phyloP scores from a whole-genome alignment of 2,888 invertebrate genomes.

The Hirudinaria manillensis region DNA sequence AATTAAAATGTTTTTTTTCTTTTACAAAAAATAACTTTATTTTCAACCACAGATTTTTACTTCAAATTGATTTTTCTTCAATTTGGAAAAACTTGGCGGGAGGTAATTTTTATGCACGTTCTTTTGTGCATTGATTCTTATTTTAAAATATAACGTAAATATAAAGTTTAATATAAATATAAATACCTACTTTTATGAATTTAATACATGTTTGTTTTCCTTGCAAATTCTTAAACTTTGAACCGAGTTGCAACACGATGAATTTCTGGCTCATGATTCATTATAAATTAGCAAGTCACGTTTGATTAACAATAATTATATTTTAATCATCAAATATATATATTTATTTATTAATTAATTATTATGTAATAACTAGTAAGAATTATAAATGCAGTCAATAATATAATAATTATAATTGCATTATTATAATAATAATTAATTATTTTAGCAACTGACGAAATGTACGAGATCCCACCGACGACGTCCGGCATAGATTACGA shows the following conservation, averaged over 20 bases:
- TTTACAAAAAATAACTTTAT: neutral
- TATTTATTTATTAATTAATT: neutral
- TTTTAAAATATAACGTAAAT: too few species aligned
- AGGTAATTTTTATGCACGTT: neutral
- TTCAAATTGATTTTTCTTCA: slow-evolving; percentile 1
- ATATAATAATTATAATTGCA: neutral
- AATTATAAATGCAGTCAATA: neutral
- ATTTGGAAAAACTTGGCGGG: neutral
- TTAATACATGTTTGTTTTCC: too few species aligned
- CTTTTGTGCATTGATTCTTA: too few species aligned
- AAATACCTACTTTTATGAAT: too few species aligned
- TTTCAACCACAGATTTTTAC: neutral
- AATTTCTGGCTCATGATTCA: too few species aligned
- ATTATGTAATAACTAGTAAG: neutral
- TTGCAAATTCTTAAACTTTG: too few species aligned
- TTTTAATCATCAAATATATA: neutral
- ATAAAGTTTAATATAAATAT: too few species aligned
- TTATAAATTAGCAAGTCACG: too few species aligned
- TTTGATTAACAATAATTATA: neutral
- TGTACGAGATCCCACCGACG: neutral
- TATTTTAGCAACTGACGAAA: neutral
- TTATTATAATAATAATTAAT: neutral
- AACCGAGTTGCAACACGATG: too few species aligned
- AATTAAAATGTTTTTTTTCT: too few species aligned
- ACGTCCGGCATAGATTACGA: neutral